phyloP scores from a whole-genome alignment of 2,797 vertebrate genomes.

The Leptatherina wallacei region DNA sequence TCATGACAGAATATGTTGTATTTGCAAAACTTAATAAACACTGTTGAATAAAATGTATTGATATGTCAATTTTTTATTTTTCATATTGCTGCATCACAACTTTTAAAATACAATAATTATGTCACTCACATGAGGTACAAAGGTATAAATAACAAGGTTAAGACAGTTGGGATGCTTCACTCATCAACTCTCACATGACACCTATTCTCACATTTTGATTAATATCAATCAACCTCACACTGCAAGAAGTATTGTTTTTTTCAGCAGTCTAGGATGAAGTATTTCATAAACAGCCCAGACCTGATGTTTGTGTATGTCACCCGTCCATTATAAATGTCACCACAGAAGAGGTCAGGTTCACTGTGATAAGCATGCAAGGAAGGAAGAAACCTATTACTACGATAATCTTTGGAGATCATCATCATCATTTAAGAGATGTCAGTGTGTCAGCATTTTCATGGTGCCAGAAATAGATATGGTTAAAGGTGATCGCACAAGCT shows the following conservation, averaged over 20 bases:
- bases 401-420: constrained; percentile 13
- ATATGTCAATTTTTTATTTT: not conserved
- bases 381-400: constrained; percentile 15
- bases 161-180: not conserved
- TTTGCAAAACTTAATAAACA: constrained; percentile 16
- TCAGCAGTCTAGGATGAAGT: not conserved
- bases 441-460: constrained; percentile 36
- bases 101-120: not conserved
- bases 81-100: not conserved
- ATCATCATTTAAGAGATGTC: constrained; percentile 35
- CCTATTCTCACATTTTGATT: constrained; percentile 12
- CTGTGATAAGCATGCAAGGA: not conserved
- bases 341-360: constrained; percentile 8
- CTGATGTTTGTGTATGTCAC: not conserved
- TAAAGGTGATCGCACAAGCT: not conserved
- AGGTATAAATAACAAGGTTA: not conserved
- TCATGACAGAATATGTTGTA: not conserved
- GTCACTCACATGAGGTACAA: not conserved
- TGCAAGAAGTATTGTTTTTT: not conserved
- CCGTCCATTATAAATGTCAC: not conserved
- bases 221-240: constrained; percentile 18
- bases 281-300: not conserved
- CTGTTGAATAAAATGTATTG: not conserved
- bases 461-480: constrained; percentile 6
- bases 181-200: not conserved